phyloP scores from a whole-genome alignment of 2,113 vertebrate genomes.

The Tonatia bakeri region DNA sequence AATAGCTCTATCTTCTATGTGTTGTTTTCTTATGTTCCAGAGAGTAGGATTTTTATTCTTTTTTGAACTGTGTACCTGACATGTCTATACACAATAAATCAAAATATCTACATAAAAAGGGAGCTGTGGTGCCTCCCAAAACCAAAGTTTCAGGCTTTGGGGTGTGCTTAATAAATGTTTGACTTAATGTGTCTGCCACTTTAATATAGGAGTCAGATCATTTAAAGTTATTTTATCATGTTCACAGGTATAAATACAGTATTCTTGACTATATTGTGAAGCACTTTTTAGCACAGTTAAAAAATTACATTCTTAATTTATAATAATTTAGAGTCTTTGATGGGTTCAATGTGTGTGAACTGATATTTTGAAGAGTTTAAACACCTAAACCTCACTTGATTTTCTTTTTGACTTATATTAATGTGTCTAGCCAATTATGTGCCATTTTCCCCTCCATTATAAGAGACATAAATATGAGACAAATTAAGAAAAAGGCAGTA shows the following conservation, averaged over 20 bases:
- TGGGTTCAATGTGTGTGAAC: background rate
- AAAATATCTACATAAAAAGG: background rate
- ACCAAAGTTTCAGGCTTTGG: background rate
- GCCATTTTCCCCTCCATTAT: background rate
- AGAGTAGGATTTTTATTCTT: constrained; percentile 24
- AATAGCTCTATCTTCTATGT: background rate
- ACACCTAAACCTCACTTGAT: background rate
- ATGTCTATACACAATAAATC: constrained; percentile 4
- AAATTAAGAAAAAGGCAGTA: background rate
- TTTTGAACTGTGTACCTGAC: background rate
- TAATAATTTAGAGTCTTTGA: background rate
- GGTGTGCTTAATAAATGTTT: background rate
- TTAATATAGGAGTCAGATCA: background rate
- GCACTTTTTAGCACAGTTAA: background rate
- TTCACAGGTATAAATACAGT: background rate
- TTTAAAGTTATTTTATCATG: background rate
- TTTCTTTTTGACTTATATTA: background rate
- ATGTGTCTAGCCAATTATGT: background rate
- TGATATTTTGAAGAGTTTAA: background rate
- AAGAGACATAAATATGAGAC: background rate
- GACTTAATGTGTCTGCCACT: background rate
- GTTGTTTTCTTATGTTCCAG: background rate
- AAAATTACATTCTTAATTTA: background rate
- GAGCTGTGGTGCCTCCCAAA: background rate
- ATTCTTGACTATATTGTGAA: background rate